Evolutionary conservation across 2,797 vertebrate species (phyloP).

Genomic region (Myotis daubentonii): DNA sequence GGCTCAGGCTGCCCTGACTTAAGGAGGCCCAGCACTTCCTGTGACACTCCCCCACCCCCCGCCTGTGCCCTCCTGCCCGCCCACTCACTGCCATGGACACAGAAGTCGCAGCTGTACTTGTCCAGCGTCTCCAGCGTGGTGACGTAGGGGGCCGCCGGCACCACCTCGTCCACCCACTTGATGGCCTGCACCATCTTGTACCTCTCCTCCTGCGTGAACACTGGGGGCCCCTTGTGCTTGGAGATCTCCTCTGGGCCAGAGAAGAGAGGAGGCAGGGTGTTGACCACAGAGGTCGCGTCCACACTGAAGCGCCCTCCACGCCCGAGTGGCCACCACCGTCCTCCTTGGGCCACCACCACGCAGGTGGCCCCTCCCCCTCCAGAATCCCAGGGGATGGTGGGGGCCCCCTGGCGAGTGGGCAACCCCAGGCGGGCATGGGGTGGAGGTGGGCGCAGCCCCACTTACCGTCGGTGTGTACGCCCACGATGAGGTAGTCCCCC

Average conservation of each 20-base stretch:
- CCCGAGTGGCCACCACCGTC: fast-evolving
- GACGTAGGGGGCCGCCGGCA: slow-evolving; percentile 96
- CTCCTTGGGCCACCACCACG: fast-evolving
- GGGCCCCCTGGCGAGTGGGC: neutral
- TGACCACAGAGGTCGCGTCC: fast-evolving
- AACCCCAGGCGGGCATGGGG: fast-evolving
- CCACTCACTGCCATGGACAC: slow-evolving; percentile 93
- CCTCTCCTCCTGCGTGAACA: slow-evolving; percentile 97
- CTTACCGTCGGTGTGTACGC: slow-evolving; percentile 96
- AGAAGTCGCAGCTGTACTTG: slow-evolving; percentile 96
- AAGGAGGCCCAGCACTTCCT: neutral
- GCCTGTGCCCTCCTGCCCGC: neutral
- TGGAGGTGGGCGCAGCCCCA: fast-evolving
- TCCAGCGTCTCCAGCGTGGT: slow-evolving; percentile 96
- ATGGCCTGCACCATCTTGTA: slow-evolving; percentile 98
- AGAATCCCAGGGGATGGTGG: no score
- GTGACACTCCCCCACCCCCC: no score
- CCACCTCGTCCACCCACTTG: slow-evolving; percentile 99
- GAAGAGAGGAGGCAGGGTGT: neutral
- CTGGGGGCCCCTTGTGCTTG: slow-evolving; percentile 97
- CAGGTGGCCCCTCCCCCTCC: fast-evolving
- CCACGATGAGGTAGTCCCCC: slow-evolving; percentile 97
- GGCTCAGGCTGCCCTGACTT: neutral
- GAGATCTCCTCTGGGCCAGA: slow-evolving; percentile 92
- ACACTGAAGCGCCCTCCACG: neutral